Percentiles rank a stretch among this genome's conserved stretches.
Conservation (phyloP, 2,113 vertebrate species). For the Tichodroma muraria region DNA sequence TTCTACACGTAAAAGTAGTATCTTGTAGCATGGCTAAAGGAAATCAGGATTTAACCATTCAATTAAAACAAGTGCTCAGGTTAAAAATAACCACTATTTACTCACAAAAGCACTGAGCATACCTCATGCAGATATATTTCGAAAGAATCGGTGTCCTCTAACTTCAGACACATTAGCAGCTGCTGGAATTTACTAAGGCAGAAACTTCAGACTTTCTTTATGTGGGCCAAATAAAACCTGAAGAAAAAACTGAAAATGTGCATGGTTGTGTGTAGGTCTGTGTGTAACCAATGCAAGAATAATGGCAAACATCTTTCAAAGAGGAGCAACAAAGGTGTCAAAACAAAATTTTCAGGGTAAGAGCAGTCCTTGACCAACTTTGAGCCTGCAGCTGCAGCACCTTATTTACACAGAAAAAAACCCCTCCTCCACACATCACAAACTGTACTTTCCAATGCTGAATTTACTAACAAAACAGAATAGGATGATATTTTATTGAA, state of each 20-base stretch:
- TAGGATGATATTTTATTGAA: background rate
- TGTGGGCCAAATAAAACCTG: background rate
- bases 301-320: background rate
- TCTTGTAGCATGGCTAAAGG: background rate
- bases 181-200: background rate
- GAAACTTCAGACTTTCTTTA: background rate
- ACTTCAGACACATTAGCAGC: background rate
- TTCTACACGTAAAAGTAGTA: background rate
- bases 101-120: background rate
- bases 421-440: background rate
- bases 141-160: background rate
- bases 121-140: background rate
- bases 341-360: background rate
- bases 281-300: background rate
- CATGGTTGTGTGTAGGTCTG: background rate
- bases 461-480: background rate
- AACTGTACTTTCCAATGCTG: background rate
- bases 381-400: background rate
- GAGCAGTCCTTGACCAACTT: background rate
- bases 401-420: background rate
- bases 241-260: background rate
- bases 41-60: background rate
- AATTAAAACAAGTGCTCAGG: background rate
- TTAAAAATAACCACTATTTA: background rate
- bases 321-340: background rate